Evolutionary conservation across 1,140 invertebrate genomes (phyloP).

Genomic region (Zaprionus ornatus): DNA sequence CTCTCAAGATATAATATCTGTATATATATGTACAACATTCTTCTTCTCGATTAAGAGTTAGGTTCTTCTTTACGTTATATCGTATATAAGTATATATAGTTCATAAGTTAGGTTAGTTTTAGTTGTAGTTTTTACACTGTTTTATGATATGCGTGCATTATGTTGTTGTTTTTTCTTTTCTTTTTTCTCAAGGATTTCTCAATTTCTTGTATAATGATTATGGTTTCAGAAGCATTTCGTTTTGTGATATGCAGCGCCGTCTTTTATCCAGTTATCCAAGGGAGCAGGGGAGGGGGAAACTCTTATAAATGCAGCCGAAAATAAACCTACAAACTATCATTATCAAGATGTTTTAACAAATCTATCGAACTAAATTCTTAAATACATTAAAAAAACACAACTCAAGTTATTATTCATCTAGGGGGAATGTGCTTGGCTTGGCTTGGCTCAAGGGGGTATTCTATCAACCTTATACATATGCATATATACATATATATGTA

Average conservation of each 20-base stretch:
- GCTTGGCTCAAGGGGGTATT: background rate
- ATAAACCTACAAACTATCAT: background rate
- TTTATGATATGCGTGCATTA: constrained; percentile 39
- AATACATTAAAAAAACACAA: constrained; percentile 32
- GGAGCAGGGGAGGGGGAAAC: background rate
- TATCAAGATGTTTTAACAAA: constrained; percentile 31
- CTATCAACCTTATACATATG: background rate
- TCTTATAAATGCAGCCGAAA: background rate
- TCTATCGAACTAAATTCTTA: constrained; percentile 50
- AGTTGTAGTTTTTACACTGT: constrained; percentile 35
- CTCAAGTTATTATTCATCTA: constrained; percentile 33
- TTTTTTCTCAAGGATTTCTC: constrained; percentile 67
- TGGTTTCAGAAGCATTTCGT: constrained; percentile 62
- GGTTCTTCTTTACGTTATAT: constrained; percentile 14
- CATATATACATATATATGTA: background rate
- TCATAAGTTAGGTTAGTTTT: constrained; percentile 18
- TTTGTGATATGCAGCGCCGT: constrained; percentile 65
- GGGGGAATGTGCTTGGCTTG: constrained; percentile 39
- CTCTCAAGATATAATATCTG: constrained; percentile 26
- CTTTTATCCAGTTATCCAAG: constrained; percentile 18
- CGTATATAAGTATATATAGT: constrained; percentile 21
- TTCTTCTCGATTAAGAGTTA: constrained; percentile 1
- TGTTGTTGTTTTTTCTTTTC: constrained; percentile 28
- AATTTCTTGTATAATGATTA: constrained; percentile 68
- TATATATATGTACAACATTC: constrained; percentile 48